A percentile compares a stretch with the other conserved stretches of the same genome.
Evolutionary conservation across 2,888 invertebrate species (phyloP).

Genomic region (Platerodrilus igneus): DNA sequence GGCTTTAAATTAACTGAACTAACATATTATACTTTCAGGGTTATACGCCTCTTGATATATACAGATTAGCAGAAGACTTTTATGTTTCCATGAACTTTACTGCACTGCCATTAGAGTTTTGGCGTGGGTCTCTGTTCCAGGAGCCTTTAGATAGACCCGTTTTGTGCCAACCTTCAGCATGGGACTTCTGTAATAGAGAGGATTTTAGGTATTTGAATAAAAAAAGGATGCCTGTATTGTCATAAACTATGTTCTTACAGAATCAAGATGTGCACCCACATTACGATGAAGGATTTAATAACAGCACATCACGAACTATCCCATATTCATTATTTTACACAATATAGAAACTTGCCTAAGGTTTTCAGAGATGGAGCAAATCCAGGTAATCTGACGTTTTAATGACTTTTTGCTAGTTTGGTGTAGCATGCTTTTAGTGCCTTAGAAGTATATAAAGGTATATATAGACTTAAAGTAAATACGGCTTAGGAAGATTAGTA

Average conservation of each 20-base stretch:
- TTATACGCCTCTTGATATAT: slow-evolving; percentile 77
- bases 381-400: too few species aligned
- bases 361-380: slow-evolving; percentile 89
- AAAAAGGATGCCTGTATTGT: not conserved
- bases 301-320: slow-evolving; percentile 92
- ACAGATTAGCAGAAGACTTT: slow-evolving; percentile 86
- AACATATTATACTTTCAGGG: slow-evolving; percentile 54
- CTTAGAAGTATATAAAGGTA: too few species aligned
- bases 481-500: too few species aligned
- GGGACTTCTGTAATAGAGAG: slow-evolving; percentile 88
- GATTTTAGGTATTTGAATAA: slow-evolving; percentile 67
- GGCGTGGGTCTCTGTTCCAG: slow-evolving; percentile 78
- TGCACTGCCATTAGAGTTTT: slow-evolving; percentile 81
- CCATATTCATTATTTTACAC: slow-evolving; percentile 83
- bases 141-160: slow-evolving; percentile 73
- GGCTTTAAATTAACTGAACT: not conserved
- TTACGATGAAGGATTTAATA: slow-evolving; percentile 79
- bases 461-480: too few species aligned
- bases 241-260: slow-evolving; percentile 48
- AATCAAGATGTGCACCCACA: slow-evolving; percentile 83
- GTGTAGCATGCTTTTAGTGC: too few species aligned
- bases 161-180: slow-evolving; percentile 87
- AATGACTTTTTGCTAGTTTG: too few species aligned
- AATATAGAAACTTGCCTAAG: slow-evolving; percentile 77
- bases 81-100: slow-evolving; percentile 86